Base-by-base conservation (phyloP, 2,113 vertebrate genomes). In the Scytalopus superciliaris region DNA sequence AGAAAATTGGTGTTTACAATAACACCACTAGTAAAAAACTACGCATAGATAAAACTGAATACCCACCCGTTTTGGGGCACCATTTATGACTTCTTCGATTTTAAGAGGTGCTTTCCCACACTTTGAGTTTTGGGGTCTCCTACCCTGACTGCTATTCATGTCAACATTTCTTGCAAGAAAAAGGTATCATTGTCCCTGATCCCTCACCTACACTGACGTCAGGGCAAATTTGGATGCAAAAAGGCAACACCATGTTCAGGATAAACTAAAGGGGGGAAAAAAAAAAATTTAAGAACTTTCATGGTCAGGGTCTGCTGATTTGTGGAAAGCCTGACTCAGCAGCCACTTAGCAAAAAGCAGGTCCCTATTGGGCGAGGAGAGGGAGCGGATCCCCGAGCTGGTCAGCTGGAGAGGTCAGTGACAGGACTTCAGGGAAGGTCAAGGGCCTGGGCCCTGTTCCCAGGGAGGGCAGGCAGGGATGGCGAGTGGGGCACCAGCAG, bases 381-480 rank as follows among this genome's bases (percentile, higher is more conserved):
- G 93, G 92, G 93, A 96, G 91, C 30, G 25, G 79, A 78, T 59
- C 87, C 79, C 60, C 15, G 56, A 40, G 73, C 69, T 44, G 68
- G 79, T 37, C 67, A 57, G 76, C 68, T 47, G 50, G 16, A 76
- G 31, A 53, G 86, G 91, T 37, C 89, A 87, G 77, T 3, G 0
- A 44, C 10, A 3, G 73, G 31, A 31, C 68, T 1, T 2, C 0
- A 3, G n/a, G 30, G 53, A 68, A 70, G 83, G 80, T 94, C 79
- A 96, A 81, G 73, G 80, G n/a, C 90, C 76, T 33, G 42, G 28
- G 59, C 55, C 4, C 59, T 37, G 59, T 30, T 59, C 40, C 82
- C 57, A 79, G 28, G 0, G 0, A 69, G 67, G 85, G 19, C 67
- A 83, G 59, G 33, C 64, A 78, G 56, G 33, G 33, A 24, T 90